A percentile compares a stretch with the other conserved stretches of the same genome.
phyloP scores from a whole-genome alignment of 92 coral and sea anemone genomes.

The Epizoanthus illoricatus region DNA sequence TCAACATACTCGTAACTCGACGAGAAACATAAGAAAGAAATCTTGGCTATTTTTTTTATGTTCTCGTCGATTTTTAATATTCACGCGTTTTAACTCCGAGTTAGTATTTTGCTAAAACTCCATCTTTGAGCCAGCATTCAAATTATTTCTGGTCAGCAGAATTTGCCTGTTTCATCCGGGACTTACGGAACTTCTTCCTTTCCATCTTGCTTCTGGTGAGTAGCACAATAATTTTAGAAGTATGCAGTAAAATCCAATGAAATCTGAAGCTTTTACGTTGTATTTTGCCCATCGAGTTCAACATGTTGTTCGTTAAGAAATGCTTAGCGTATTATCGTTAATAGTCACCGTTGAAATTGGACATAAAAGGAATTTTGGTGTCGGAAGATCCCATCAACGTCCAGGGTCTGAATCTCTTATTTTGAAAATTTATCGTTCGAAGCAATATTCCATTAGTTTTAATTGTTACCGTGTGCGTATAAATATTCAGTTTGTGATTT shows the following conservation, averaged over 20 bases:
- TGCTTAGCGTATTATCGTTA: background rate
- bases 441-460: background rate
- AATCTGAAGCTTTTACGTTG: conserved; percentile 33
- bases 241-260: conserved; percentile 40
- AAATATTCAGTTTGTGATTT: background rate
- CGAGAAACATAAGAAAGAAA: too few relatives aligned
- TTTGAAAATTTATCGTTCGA: background rate
- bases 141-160: conserved; percentile 10
- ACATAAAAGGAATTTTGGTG: background rate
- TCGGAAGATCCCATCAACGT: background rate
- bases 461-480: background rate
- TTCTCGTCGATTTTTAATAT: too few relatives aligned
- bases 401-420: background rate
- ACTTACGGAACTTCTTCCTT: conserved; percentile 42
- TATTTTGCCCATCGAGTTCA: background rate
- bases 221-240: conserved; percentile 1
- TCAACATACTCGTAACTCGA: too few relatives aligned
- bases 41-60: too few relatives aligned
- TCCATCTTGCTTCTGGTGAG: conserved; percentile 68
- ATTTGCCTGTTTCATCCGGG: conserved; percentile 54
- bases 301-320: background rate
- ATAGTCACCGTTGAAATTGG: background rate
- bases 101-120: too few relatives aligned
- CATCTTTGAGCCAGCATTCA: conserved; percentile 29
- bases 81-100: too few relatives aligned